Percentiles rank a stretch among this genome's conserved stretches.
These are phyloP conservation scores for Tubulanus polymorphus DNA, from an alignment of 2,888 invertebrate species.

Conservation along the genomic window DNA sequence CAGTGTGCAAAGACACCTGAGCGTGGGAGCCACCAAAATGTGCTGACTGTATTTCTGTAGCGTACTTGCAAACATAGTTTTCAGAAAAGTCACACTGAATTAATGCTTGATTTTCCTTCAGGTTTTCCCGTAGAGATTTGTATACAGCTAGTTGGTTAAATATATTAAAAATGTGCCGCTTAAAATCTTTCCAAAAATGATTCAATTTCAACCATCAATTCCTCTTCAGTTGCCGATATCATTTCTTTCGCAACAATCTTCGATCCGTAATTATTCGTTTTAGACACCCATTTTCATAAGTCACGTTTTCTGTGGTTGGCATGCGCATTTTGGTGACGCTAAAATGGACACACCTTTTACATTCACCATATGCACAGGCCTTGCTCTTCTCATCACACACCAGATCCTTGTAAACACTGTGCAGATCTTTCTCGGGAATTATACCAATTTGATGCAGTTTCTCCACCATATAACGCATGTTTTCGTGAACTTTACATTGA, in stretches of 20 bases:
- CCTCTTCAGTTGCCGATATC: too few species aligned
- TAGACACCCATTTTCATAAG: too few species aligned
- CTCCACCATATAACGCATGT: neutral
- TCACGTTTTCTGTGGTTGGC: too few species aligned
- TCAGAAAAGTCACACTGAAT: slow-evolving; percentile 45
- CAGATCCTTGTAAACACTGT: neutral
- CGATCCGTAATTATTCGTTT: too few species aligned
- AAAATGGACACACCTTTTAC: neutral
- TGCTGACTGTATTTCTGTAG: slow-evolving; percentile 41
- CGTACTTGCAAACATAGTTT: slow-evolving; percentile 42
- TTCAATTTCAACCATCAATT: too few species aligned
- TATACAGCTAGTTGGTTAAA: neutral
- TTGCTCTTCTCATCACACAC: neutral
- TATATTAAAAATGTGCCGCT: neutral
- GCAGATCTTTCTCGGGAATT: neutral
- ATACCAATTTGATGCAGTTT: neutral
- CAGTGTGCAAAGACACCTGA: slow-evolving; percentile 47
- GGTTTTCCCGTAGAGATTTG: neutral
- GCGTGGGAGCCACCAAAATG: slow-evolving; percentile 44
- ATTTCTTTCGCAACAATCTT: too few species aligned
- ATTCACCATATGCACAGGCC: neutral
- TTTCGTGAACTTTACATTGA: slow-evolving; percentile 2
- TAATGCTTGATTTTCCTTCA: slow-evolving; percentile 17
- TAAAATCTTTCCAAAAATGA: too few species aligned
- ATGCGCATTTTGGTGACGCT: too few species aligned